These are phyloP conservation scores for Phenacoccus solenopsis DNA, from an alignment of 1,140 invertebrate genomes.

Conservation along the genomic window DNA sequence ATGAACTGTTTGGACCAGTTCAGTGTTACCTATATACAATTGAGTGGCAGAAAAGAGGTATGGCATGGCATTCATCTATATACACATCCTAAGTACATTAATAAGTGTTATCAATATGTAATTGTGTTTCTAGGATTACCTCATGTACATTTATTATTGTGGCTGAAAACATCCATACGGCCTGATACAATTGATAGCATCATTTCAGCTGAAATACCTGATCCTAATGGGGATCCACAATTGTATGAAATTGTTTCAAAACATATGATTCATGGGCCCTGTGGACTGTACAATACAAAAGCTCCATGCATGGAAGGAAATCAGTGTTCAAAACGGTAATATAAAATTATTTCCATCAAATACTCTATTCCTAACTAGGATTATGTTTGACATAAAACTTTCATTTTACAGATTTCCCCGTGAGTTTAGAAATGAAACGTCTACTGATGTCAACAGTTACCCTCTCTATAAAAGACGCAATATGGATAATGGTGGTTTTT, in stretches of 20 bases:
- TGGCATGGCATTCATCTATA: no score
- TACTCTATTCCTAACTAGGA: no score
- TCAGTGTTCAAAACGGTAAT: constrained; percentile 35
- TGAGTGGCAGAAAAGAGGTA: constrained; percentile 37
- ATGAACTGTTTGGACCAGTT: constrained; percentile 29
- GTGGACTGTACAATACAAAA: constrained; percentile 34
- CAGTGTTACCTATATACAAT: constrained; percentile 33
- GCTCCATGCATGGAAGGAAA: constrained; percentile 38
- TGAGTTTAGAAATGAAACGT: constrained; percentile 28
- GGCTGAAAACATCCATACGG: constrained; percentile 32
- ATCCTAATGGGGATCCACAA: constrained; percentile 33
- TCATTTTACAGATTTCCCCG: constrained; percentile 27
- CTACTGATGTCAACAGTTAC: constrained; percentile 34
- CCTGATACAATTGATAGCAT: constrained; percentile 36
- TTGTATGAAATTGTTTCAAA: constrained; percentile 34
- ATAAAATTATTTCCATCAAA: neutral
- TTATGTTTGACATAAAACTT: constrained; percentile 33
- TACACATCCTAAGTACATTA: no score
- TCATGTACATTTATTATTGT: constrained; percentile 40
- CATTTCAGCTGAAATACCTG: constrained; percentile 41
- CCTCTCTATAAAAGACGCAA: constrained; percentile 28
- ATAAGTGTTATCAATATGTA: no score
- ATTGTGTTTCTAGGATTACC: constrained; percentile 24
- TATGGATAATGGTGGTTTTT: constrained; percentile 19
- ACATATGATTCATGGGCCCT: constrained; percentile 43